Evolutionary conservation across 2,888 invertebrate genomes (phyloP), one percentile per base, ranked within the genome.

Genomic region (Zaprionus bogoriensis): DNA sequence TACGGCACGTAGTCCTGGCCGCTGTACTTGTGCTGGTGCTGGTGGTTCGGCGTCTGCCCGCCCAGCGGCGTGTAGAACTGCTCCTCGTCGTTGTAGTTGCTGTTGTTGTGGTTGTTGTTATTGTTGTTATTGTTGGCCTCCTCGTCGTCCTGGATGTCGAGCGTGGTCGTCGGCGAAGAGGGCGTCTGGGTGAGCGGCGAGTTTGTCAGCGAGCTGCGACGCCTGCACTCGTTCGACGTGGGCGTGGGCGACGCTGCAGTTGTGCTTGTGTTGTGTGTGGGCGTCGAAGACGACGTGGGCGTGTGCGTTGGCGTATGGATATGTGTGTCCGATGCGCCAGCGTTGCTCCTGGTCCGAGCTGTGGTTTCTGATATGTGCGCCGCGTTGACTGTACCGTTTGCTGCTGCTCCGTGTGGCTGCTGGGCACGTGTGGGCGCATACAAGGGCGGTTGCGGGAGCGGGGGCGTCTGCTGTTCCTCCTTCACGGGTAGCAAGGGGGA

Each of bases 401-500:
- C n/a, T n/a, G n/a, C n/a, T n/a, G n/a, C n/a, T n/a, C n/a, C n/a
- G n/a, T n/a, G n/a, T n/a, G n/a, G 52, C 54, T 17, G 30, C 14
- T 66, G 70, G 4, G 57, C 53, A 57, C 66, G 63, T 12, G 54
- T 53, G 12, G 54, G 63, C n/a, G n/a, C n/a, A n/a, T n/a, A n/a
- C n/a, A n/a, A n/a, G n/a, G n/a, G 52, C 54, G 12, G 30, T 7
- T 66, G 70, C 4, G 57, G 53, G 57, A 65, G 63, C 14, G 54
- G 52, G 12, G 54, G 63, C 50, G 57, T 53, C 17, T 39, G 25
- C 41, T 59, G 64, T 51, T 77, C 66, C 55, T 87, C 88, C 63
- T 83, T 87, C 38, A 74, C 64, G 50, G 87, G 89, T 52, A 90
- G 81, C 55, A 90, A 69, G 44, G 90, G 90, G 47, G 90, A 89